Percentiles rank a stretch among this genome's conserved stretches.
Evolutionary conservation across 2,113 vertebrate species (phyloP).

Genomic region (Prionailurus viverrinus): DNA sequence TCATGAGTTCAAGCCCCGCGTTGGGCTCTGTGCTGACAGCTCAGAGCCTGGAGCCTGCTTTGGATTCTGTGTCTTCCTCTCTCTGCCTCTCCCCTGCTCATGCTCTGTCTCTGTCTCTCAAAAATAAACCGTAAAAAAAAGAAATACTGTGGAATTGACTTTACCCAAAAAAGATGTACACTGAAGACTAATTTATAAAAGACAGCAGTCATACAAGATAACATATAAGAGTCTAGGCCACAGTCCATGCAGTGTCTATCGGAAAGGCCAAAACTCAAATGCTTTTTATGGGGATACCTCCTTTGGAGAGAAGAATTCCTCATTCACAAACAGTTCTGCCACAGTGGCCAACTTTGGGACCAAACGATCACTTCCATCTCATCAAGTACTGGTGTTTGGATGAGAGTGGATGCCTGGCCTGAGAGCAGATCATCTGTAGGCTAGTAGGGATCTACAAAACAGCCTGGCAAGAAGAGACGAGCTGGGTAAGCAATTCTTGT

Average conservation of each 20-base stretch:
- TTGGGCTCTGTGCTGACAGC: too few relatives aligned
- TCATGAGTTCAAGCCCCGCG: too few relatives aligned
- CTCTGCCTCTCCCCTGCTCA: too few relatives aligned
- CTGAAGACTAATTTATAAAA: constrained; percentile 21
- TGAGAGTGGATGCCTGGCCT: neutral
- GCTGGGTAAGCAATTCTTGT: neutral
- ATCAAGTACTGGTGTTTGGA: neutral
- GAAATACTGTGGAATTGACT: neutral
- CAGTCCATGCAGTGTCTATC: neutral
- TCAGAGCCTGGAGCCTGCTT: too few relatives aligned
- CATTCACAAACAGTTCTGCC: neutral
- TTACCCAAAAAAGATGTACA: neutral
- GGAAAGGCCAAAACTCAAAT: neutral
- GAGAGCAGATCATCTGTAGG: neutral
- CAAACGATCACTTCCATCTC: neutral
- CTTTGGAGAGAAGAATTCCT: neutral
- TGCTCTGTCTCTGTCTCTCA: too few relatives aligned
- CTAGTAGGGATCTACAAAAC: neutral
- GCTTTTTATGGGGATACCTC: neutral
- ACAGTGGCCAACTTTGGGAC: neutral
- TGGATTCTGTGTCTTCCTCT: too few relatives aligned
- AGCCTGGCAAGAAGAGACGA: neutral
- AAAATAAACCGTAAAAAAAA: neutral
- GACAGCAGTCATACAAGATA: neutral
- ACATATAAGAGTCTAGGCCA: neutral